Evolutionary conservation across 2,113 vertebrate genomes (phyloP).

Genomic region (Hippocampus mohnikei): DNA sequence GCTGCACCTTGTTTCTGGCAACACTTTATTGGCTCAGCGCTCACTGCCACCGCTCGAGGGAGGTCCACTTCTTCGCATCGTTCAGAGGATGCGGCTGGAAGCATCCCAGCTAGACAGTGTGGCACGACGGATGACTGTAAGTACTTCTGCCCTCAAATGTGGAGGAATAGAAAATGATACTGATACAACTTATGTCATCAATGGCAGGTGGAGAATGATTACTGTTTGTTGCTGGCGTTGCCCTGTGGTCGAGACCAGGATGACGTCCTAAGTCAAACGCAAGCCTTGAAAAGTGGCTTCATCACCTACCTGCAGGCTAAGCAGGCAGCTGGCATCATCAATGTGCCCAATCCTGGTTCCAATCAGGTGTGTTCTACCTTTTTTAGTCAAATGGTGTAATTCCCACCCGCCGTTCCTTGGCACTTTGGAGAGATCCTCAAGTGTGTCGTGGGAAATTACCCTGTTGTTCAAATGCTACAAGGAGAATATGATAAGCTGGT

Average conservation of each 20-base stretch:
- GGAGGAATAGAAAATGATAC: background rate
- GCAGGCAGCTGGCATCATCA: slow-evolving; percentile 97
- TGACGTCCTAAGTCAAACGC: slow-evolving; percentile 91
- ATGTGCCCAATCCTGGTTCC: slow-evolving; percentile 95
- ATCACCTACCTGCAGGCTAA: slow-evolving; percentile 98
- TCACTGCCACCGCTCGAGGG: slow-evolving; percentile 90
- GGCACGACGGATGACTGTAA: slow-evolving; percentile 91
- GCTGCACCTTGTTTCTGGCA: slow-evolving; percentile 95
- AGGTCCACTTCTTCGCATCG: slow-evolving; percentile 88
- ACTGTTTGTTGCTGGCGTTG: slow-evolving; percentile 92
- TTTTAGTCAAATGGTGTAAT: background rate
- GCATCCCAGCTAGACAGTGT: slow-evolving; percentile 92
- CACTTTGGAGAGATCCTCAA: background rate
- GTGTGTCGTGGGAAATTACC: background rate
- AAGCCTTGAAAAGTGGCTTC: slow-evolving; percentile 93
- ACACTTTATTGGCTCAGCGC: slow-evolving; percentile 88
- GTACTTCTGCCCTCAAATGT: slow-evolving; percentile 24
- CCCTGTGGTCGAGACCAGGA: slow-evolving; percentile 96
- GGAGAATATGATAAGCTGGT: too few relatives aligned
- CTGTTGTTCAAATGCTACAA: too few relatives aligned
- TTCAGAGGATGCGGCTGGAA: slow-evolving; percentile 96
- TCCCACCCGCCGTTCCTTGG: background rate
- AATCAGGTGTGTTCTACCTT: slow-evolving; percentile 80
- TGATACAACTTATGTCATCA: background rate
- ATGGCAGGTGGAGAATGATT: slow-evolving; percentile 90